A percentile compares a stretch with the other conserved stretches of the same genome.
These are phyloP conservation scores for Apostichopus leukothele DNA, from an alignment of 53 echinoderm and acorn worm species.

Conservation along the genomic window DNA sequence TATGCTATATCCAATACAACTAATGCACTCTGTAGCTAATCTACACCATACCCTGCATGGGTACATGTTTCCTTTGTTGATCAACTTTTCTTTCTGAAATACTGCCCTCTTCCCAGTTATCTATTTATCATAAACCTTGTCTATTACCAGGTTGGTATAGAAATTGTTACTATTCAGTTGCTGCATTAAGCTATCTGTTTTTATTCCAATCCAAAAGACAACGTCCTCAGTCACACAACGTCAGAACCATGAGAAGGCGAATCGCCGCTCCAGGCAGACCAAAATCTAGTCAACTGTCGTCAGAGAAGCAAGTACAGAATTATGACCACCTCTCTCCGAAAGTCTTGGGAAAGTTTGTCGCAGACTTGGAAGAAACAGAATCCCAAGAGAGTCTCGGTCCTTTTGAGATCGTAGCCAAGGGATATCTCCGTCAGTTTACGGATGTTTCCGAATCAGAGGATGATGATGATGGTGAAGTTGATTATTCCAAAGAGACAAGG, in stretches of 20 bases:
- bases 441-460: slow-evolving; percentile 43
- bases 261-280: slow-evolving; percentile 57
- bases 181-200: no score
- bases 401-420: slow-evolving; percentile 73
- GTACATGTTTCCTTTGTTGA: no score
- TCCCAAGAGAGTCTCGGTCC: slow-evolving; percentile 64
- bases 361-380: not conserved
- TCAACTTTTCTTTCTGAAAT: no score
- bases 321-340: slow-evolving; percentile 78
- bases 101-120: no score
- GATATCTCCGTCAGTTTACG: not conserved
- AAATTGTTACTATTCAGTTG: no score
- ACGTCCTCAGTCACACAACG: slow-evolving; percentile 67
- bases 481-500: not conserved
- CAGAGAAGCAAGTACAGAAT: slow-evolving; percentile 5
- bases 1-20: no score
- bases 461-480: slow-evolving; percentile 27
- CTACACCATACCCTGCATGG: no score
- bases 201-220: no score
- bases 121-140: no score
- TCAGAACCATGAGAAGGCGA: slow-evolving; percentile 42
- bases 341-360: slow-evolving; percentile 62
- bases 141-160: no score
- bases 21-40: no score
- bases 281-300: slow-evolving; percentile 57